Evolutionary conservation across 37 sponge, comb jelly and placozoan genomes (phyloP).

Genomic region (Chondrilla cf. caribensis): DNA sequence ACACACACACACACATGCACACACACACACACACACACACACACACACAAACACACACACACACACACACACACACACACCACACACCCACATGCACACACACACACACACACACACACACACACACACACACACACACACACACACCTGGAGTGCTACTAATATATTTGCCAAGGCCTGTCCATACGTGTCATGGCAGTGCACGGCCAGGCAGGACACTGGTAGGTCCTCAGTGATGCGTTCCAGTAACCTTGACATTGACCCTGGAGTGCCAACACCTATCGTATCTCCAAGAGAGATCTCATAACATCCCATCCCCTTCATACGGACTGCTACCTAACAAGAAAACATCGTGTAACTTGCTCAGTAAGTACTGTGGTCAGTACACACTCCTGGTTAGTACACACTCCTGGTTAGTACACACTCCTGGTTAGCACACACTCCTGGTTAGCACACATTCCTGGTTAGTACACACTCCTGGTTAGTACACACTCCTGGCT

Average conservation of each 20-base stretch:
- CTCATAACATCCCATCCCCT: conserved; percentile 93
- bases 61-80: conserved; percentile 5
- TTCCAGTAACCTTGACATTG: conserved; percentile 69
- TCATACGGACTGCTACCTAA: conserved; percentile 79
- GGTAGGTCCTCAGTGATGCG: conserved; percentile 59
- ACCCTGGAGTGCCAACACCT: conserved; percentile 94
- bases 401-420: no score
- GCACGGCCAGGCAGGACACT: conserved; percentile 74
- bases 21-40: conserved; percentile 25
- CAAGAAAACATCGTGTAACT: neutral
- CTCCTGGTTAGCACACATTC: no score
- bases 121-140: neutral
- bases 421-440: no score
- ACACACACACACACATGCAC: conserved; percentile 28
- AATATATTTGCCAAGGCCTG: conserved; percentile 95
- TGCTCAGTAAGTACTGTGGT: no score
- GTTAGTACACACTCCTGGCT: no score
- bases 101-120: no score
- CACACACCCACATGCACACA: no score
- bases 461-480: no score
- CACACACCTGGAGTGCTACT: conserved; percentile 61
- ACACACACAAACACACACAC: neutral
- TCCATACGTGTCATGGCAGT: conserved; percentile 98
- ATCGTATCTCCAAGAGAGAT: conserved; percentile 98
- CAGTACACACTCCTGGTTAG: no score